Base-by-base conservation (phyloP, 2,797 vertebrate species). In the Ctenopoma kingsleyae region DNA sequence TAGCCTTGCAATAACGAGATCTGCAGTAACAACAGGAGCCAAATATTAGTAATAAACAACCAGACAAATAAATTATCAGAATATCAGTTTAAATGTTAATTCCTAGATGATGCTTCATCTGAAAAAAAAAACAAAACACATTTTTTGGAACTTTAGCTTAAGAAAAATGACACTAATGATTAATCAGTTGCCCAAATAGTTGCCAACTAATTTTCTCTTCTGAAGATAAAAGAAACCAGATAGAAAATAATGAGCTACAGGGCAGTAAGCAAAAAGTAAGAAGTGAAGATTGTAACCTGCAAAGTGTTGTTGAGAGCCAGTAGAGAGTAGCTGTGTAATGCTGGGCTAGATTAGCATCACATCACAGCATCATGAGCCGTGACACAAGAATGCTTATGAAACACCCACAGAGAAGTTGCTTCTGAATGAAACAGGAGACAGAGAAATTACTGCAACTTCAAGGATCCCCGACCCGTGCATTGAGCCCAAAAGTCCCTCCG, bases 321-420 rank as follows among this genome's bases (percentile, higher is more conserved):
- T 6, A 40, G 56, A 75, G 80, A 91, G 88, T 79, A 86, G 80
- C 86, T 78, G 84, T 71, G 46, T n/a, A 70, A 70, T 91, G 90
- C 84, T 91, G 83, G 71, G 72, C 81, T 85, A 71, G 76, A 93
- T 92, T 84, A 92, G 74, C 65, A 41, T 92, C 89, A 91, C 80
- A 74, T 81, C 79, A 44, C 56, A 40, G 73, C 78, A 74, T 90
- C 86, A 91, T 82, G 75, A 83, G 77, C 71, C 43, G 56, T 91
- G 91, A 92, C 89, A 89, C 62, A 71, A 88, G 83, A 90, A 89
- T 52, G 73, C 68, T 83, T 78, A 85, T 87, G 78, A 90, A 89
- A 81, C 87, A 71, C 55, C 56, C 69, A 71, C 65, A 32, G 38
- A 76, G 47, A 74, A 66, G 79, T 52, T 67, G 73, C 80, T 87